Percentiles rank a stretch among this genome's conserved stretches.
Conservation (phyloP, 2,113 vertebrate species). For the Mobula birostris region DNA sequence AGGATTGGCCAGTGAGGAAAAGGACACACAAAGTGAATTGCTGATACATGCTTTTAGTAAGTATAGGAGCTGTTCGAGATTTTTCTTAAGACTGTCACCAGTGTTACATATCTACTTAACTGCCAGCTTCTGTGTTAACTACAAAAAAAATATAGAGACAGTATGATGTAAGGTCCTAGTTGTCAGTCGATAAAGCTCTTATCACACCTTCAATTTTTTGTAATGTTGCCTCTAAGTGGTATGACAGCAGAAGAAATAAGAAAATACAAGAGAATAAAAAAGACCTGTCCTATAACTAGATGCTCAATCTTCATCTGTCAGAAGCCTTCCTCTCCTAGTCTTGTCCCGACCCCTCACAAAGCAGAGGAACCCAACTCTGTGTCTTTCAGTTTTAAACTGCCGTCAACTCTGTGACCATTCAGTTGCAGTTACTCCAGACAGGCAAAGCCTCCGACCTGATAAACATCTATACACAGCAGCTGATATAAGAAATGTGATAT, state of each 20-base stretch:
- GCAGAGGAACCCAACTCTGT: neutral
- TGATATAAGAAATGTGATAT: neutral
- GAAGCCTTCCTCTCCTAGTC: neutral
- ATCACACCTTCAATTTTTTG: neutral
- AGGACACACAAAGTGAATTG: slow-evolving; percentile 26
- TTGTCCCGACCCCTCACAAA: neutral
- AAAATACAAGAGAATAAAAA: neutral
- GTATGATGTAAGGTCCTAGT: neutral
- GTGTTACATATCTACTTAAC: slow-evolving; percentile 5
- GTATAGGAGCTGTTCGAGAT: neutral
- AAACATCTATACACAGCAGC: neutral
- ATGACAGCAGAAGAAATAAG: neutral
- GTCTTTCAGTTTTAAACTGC: neutral
- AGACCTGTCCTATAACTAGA: neutral
- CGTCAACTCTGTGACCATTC: neutral
- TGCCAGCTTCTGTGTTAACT: neutral
- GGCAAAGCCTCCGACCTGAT: neutral
- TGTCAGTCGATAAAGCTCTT: neutral
- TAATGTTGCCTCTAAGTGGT: neutral
- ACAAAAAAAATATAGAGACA: neutral
- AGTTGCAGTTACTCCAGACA: neutral
- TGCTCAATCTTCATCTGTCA: neutral
- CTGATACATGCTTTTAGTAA: neutral
- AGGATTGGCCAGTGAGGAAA: neutral
- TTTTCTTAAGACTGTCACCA: neutral